Conservation (phyloP, 53 echinoderm and acorn worm species). For the Mesocentrotus franciscanus region DNA sequence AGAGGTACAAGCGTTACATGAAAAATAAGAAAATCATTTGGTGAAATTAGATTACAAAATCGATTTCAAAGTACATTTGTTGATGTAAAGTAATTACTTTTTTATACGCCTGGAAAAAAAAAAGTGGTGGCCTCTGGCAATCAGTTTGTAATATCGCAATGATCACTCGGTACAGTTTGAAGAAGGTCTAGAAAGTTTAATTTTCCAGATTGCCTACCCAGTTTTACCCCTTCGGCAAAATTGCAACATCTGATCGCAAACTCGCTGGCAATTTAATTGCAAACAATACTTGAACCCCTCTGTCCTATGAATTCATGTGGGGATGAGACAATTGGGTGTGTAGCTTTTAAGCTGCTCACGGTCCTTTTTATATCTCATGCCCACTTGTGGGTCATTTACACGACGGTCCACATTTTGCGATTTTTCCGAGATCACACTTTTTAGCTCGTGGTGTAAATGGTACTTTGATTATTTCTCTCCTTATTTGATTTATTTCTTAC, state of each 20-base stretch:
- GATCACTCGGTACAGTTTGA: neutral
- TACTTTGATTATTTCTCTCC: neutral
- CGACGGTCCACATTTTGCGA: neutral
- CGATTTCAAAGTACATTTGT: neutral
- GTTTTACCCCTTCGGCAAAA: neutral
- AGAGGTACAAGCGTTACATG: neutral
- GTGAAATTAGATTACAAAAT: neutral
- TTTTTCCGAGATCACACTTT: neutral
- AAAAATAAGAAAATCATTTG: neutral
- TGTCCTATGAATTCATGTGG: neutral
- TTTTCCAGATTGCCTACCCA: neutral
- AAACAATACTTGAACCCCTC: neutral
- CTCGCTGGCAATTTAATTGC: neutral
- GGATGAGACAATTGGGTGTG: neutral
- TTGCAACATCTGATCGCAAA: neutral
- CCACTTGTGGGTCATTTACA: neutral
- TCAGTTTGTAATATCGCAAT: neutral
- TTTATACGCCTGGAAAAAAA: neutral
- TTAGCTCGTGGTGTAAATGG: neutral
- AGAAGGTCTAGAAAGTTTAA: constrained; percentile 4
- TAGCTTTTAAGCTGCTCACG: neutral
- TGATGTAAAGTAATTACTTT: neutral
- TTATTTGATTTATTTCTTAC: neutral
- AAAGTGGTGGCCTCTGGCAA: neutral
- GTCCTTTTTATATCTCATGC: neutral